Percentiles rank a stretch among this genome's conserved stretches.
Conservation (phyloP, 2,797 vertebrate genomes). For the Phataginus tetradactyla region DNA sequence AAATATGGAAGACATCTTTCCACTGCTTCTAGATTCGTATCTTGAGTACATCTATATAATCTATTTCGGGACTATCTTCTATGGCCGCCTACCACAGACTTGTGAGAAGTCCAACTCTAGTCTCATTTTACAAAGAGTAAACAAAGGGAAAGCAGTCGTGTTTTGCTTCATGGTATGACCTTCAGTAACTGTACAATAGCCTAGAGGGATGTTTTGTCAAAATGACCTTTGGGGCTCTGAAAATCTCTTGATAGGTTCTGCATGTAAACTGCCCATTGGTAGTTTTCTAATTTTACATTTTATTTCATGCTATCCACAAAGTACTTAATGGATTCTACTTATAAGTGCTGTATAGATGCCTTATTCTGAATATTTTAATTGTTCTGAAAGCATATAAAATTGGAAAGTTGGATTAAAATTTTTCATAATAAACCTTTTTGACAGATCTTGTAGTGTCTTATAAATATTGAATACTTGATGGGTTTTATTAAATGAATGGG, state of each 20-base stretch:
- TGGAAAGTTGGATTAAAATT: background rate
- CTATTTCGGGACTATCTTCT: conserved; percentile 25
- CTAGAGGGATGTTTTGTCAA: background rate
- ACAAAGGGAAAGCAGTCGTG: background rate
- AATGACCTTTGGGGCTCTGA: background rate
- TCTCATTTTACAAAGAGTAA: background rate
- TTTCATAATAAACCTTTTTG: background rate
- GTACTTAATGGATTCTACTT: background rate
- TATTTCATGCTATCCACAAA: background rate
- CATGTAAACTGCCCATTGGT: background rate
- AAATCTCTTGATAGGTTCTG: background rate
- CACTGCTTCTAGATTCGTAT: background rate
- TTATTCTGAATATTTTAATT: background rate
- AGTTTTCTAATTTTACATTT: conserved; percentile 27
- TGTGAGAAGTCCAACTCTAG: background rate
- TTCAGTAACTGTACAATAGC: background rate
- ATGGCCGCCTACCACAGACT: background rate
- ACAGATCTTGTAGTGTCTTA: background rate
- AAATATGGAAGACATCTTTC: background rate
- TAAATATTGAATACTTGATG: background rate
- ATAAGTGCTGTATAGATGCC: background rate
- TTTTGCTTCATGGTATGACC: background rate
- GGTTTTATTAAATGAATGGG: background rate
- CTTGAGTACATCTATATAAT: background rate
- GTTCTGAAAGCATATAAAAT: background rate